Conservation (phyloP, 2,113 vertebrate species). For the Hiodon tergisus region DNA sequence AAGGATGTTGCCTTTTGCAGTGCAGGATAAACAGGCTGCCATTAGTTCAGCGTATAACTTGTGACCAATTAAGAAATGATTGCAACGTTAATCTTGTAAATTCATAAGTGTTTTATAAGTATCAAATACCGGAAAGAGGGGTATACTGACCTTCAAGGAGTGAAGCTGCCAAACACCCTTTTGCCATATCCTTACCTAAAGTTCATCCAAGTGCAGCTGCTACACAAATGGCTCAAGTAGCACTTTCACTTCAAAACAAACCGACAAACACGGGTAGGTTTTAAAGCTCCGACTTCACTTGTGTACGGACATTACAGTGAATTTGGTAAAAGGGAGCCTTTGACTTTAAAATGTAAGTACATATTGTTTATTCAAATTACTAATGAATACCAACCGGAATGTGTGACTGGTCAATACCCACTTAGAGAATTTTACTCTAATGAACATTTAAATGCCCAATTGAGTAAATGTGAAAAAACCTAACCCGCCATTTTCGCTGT, state of each 20-base stretch:
- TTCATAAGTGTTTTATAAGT: not conserved
- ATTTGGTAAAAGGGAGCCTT: not conserved
- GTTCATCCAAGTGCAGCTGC: slow-evolving; percentile 25
- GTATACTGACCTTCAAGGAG: slow-evolving; percentile 53
- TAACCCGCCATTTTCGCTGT: too few relatives aligned
- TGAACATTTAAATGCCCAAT: too few relatives aligned
- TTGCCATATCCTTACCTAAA: slow-evolving; percentile 17
- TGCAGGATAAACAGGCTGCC: too few relatives aligned
- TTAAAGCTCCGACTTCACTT: too few relatives aligned
- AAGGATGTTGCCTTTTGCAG: too few relatives aligned
- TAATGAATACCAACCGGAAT: not conserved
- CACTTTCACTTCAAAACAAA: not conserved
- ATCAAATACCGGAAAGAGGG: slow-evolving; percentile 44
- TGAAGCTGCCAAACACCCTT: slow-evolving; percentile 22
- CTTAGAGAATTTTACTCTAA: not conserved
- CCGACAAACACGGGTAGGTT: not conserved
- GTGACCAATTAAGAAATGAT: too few relatives aligned
- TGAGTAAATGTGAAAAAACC: too few relatives aligned
- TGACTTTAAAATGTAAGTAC: not conserved
- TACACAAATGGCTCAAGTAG: not conserved
- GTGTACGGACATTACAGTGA: too few relatives aligned
- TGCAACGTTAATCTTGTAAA: too few relatives aligned
- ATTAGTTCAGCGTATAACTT: too few relatives aligned
- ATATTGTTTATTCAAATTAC: not conserved
- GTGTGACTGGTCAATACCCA: not conserved